Evolutionary conservation across 2,888 invertebrate species (phyloP).

Genomic region (Euproctis similis): DNA sequence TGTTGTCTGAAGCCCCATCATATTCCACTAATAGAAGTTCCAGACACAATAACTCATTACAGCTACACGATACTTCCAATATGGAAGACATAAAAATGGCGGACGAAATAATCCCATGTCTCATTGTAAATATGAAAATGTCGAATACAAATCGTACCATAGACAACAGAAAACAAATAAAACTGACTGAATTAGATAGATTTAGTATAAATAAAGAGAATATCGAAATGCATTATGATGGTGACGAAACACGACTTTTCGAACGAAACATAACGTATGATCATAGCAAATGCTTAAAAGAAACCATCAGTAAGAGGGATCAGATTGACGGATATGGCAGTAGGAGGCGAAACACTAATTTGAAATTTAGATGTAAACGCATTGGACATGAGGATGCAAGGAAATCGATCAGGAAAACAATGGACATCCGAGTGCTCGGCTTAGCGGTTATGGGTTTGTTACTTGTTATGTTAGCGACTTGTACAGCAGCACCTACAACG

Average conservation of each 20-base stretch:
- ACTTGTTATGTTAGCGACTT: constrained; percentile 45
- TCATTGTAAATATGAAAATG: constrained; percentile 35
- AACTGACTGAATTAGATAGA: constrained; percentile 64
- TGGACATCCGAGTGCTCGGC: constrained; percentile 46
- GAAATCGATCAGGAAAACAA: constrained; percentile 53
- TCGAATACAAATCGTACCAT: constrained; percentile 55
- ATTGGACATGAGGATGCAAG: no score
- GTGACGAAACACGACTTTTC: constrained; percentile 27
- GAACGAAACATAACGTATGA: constrained; percentile 45
- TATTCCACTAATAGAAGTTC: constrained; percentile 12
- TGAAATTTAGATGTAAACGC: constrained; percentile 60
- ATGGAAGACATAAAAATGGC: constrained; percentile 13
- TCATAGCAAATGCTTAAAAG: constrained; percentile 53
- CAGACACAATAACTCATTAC: constrained; percentile 11
- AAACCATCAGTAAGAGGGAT: constrained; percentile 57
- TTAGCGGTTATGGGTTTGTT: constrained; percentile 46
- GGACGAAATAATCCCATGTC: constrained; percentile 19
- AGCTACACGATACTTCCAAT: constrained; percentile 1
- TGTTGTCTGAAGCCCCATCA: constrained; percentile 16
- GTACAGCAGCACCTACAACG: constrained; percentile 47
- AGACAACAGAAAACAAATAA: constrained; percentile 48
- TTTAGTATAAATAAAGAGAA: constrained; percentile 48
- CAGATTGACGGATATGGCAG: constrained; percentile 47
- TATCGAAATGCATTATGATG: constrained; percentile 40
- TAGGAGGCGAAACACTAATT: constrained; percentile 52